Conservation (phyloP, 2,113 vertebrate species). For the Empidonax traillii region DNA sequence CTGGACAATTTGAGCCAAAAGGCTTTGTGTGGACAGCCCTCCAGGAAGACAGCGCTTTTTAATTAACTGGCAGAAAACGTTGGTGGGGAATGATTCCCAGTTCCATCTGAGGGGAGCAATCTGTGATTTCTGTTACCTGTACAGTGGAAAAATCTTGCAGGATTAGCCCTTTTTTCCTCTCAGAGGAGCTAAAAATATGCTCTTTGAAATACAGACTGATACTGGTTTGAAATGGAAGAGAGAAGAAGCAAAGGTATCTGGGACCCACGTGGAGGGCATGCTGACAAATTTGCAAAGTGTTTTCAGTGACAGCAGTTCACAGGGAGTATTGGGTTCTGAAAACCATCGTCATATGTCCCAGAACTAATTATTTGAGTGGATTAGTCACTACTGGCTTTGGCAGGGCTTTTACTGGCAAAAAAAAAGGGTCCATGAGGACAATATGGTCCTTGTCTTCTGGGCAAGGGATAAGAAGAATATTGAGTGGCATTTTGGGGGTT, state of each 20-base stretch:
- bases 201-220: background rate
- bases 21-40: background rate
- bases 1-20: background rate
- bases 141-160: background rate
- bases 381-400: conserved; percentile 18
- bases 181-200: background rate
- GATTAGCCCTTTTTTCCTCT: background rate
- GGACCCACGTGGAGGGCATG: background rate
- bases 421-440: background rate
- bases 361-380: conserved; percentile 7
- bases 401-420: background rate
- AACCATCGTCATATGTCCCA: background rate
- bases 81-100: background rate
- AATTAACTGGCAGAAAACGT: background rate
- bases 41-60: background rate
- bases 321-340: background rate
- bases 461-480: background rate
- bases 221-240: background rate
- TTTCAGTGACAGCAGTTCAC: background rate
- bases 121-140: background rate
- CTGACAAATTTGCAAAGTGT: background rate
- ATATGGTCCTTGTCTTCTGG: background rate
- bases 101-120: background rate
- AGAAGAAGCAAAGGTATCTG: background rate
- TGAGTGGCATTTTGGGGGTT: background rate